Conservation (phyloP, 2,888 invertebrate species). For the Taenaris catops region DNA sequence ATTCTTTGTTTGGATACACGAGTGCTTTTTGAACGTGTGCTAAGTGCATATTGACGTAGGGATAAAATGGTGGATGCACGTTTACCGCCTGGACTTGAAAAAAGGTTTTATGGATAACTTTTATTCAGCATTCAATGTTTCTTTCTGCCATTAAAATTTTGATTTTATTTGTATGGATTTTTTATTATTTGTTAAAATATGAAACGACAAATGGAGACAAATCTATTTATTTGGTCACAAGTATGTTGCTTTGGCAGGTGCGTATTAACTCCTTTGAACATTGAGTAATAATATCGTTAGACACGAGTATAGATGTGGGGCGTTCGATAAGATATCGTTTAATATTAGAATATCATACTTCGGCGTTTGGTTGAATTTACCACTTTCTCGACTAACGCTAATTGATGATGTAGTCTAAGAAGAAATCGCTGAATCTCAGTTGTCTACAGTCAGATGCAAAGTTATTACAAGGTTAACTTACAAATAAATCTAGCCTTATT, state of each 20-base stretch:
- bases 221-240: constrained; percentile 1
- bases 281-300: constrained; percentile 7
- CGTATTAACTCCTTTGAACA: constrained; percentile 12
- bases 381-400: too few species aligned
- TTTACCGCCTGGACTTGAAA: constrained; percentile 5
- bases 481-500: too few species aligned
- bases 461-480: too few species aligned
- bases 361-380: constrained; percentile 7
- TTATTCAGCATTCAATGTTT: too few species aligned
- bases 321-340: constrained; percentile 15
- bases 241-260: constrained; percentile 13
- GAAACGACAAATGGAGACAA: too few species aligned
- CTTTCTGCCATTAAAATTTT: too few species aligned
- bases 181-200: too few species aligned
- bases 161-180: too few species aligned
- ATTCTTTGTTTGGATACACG: constrained; percentile 41
- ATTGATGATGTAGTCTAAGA: too few species aligned
- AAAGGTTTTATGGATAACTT: constrained; percentile 4
- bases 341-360: constrained; percentile 9
- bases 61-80: constrained; percentile 13
- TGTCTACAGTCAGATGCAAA: too few species aligned
- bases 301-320: constrained; percentile 10
- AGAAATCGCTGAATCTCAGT: too few species aligned
- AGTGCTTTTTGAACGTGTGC: constrained; percentile 50
- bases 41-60: constrained; percentile 50